phyloP scores from a whole-genome alignment of 1,140 invertebrate genomes.

The Agrilus planipennis region DNA sequence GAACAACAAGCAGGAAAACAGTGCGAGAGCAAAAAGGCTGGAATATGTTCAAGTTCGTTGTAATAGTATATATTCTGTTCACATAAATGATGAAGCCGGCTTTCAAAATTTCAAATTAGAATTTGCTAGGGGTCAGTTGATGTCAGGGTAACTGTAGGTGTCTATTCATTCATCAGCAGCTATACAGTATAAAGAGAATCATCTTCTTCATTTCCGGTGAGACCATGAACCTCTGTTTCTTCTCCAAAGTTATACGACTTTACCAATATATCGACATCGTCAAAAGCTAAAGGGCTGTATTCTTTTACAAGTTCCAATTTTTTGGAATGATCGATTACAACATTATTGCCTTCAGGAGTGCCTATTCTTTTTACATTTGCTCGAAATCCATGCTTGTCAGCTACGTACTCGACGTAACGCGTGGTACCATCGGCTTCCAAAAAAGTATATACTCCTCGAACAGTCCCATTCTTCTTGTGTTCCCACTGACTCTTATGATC shows the following conservation, averaged over 20 bases:
- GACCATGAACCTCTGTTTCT: slow-evolving; percentile 3
- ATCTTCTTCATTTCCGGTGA: slow-evolving; percentile 14
- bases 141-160: too few relatives aligned
- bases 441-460: slow-evolving; percentile 37
- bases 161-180: too few relatives aligned
- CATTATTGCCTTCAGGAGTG: too few relatives aligned
- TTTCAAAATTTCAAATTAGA: too few relatives aligned
- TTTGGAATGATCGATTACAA: slow-evolving; percentile 1
- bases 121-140: too few relatives aligned
- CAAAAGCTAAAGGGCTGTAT: neutral
- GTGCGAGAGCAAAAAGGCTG: too few relatives aligned
- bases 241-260: too few relatives aligned
- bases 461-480: slow-evolving; percentile 35
- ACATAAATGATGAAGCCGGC: too few relatives aligned
- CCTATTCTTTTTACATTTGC: slow-evolving; percentile 32
- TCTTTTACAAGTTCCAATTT: neutral
- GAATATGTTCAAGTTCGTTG: too few relatives aligned
- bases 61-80: too few relatives aligned
- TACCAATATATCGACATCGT: neutral
- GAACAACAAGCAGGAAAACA: too few relatives aligned
- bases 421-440: slow-evolving; percentile 38
- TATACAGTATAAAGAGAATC: slow-evolving; percentile 14
- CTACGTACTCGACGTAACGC: slow-evolving; percentile 37
- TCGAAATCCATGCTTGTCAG: slow-evolving; percentile 37
- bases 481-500: slow-evolving; percentile 40